phyloP scores from a whole-genome alignment of 2,888 invertebrate genomes.

The Chesias legatella region DNA sequence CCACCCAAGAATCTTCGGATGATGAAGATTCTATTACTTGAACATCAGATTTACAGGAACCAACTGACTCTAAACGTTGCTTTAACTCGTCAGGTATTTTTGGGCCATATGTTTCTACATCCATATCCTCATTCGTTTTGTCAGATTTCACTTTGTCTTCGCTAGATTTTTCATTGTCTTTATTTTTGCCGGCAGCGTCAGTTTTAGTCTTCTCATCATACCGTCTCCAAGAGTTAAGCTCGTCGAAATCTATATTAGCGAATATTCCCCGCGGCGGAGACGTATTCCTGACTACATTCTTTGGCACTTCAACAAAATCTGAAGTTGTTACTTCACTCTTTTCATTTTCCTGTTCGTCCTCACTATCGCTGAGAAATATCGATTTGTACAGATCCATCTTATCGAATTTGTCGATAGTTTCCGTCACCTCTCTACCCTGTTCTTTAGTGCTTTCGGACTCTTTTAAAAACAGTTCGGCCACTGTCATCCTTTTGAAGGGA shows the following conservation, averaged over 20 bases:
- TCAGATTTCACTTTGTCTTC: conserved; percentile 6
- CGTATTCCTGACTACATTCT: conserved; percentile 81
- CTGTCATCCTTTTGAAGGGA: conserved; percentile 64
- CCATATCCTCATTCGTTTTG: conserved; percentile 8
- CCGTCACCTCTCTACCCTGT: conserved; percentile 47
- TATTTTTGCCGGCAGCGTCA: neutral
- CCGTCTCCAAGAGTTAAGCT: conserved; percentile 72
- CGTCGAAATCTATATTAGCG: conserved; percentile 82
- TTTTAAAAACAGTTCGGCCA: conserved; percentile 68
- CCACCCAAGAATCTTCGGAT: conserved; percentile 76
- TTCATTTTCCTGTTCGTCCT: conserved; percentile 72
- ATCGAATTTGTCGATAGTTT: conserved; percentile 71
- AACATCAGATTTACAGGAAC: conserved; percentile 17
- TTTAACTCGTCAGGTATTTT: conserved; percentile 76
- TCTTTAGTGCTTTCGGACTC: conserved; percentile 62
- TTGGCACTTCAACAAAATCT: conserved; percentile 58
- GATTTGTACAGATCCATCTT: conserved; percentile 91
- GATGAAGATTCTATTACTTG: conserved; percentile 44
- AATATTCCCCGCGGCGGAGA: conserved; percentile 88
- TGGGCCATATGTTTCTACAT: conserved; percentile 75
- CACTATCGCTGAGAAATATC: conserved; percentile 91
- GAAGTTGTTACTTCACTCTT: conserved; percentile 4
- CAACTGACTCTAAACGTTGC: conserved; percentile 43
- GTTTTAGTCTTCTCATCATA: conserved; percentile 25
- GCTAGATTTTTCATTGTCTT: conserved; percentile 13